These are phyloP conservation scores for Scolopax mira DNA, from an alignment of 2,113 vertebrate species.

Conservation along the genomic window DNA sequence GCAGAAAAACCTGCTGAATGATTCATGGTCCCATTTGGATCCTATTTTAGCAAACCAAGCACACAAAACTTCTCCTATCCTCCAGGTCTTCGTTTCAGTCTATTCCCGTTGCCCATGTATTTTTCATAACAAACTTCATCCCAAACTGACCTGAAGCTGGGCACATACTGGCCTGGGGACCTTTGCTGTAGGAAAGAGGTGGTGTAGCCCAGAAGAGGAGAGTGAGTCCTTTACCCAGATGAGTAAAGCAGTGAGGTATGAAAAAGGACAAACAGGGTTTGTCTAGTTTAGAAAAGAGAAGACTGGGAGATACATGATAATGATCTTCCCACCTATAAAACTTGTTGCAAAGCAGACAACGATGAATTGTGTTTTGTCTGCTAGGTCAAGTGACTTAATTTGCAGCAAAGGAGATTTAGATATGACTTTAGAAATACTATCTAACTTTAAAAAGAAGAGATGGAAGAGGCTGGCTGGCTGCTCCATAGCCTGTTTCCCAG, in stretches of 20 bases:
- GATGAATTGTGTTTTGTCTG: slow-evolving; percentile 12
- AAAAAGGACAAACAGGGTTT: background rate
- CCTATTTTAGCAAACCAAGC: background rate
- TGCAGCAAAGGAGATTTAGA: background rate
- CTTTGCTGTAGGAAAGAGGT: background rate
- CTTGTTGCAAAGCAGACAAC: slow-evolving; percentile 15
- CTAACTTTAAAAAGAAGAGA: background rate
- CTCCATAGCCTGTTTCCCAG: background rate
- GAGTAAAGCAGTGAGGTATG: background rate
- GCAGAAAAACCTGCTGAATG: background rate
- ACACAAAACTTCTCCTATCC: background rate
- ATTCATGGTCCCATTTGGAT: background rate
- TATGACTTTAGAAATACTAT: slow-evolving; percentile 15
- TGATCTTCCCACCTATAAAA: slow-evolving; percentile 28
- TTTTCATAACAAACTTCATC: background rate
- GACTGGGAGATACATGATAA: background rate
- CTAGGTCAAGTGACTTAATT: background rate
- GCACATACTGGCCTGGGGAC: background rate
- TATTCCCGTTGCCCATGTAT: background rate
- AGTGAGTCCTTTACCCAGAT: no score
- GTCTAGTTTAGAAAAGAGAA: background rate
- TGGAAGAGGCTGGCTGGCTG: background rate
- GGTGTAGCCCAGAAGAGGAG: background rate
- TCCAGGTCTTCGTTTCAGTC: background rate
- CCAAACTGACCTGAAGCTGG: background rate